Conservation (phyloP, 1,140 invertebrate species). For the Dysdera silvatica region DNA sequence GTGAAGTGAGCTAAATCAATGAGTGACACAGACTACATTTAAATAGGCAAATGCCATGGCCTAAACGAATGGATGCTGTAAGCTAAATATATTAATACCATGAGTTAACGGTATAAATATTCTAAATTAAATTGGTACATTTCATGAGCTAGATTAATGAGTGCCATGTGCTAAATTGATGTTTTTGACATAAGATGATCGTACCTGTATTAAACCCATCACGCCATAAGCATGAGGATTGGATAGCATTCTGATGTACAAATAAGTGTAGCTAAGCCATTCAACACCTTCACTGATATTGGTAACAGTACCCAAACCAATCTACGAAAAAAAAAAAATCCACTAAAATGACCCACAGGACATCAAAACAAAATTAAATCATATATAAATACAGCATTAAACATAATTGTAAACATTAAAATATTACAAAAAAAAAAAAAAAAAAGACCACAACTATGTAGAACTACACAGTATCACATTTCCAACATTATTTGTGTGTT, state of each 20-base stretch:
- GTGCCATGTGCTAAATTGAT: background rate
- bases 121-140: no score
- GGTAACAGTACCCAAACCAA: slow-evolving; percentile 85
- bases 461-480: no score
- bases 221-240: slow-evolving; percentile 91
- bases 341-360: background rate
- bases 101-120: no score
- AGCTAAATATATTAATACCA: no score
- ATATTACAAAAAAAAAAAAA: background rate
- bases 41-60: no score
- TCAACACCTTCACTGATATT: slow-evolving; percentile 92
- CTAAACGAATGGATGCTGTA: no score
- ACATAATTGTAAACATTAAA: background rate
- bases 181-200: background rate
- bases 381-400: background rate
- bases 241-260: slow-evolving; percentile 85
- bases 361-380: background rate
- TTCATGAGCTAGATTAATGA: no score
- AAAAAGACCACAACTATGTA: background rate
- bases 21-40: no score
- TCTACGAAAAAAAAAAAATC: slow-evolving; percentile 46
- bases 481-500: no score
- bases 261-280: slow-evolving; percentile 96
- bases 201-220: slow-evolving; percentile 53
- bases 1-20: no score